A percentile compares a stretch with the other conserved stretches of the same genome.
Evolutionary conservation across 2,888 invertebrate species (phyloP).

Genomic region (Philereme vetulata): DNA sequence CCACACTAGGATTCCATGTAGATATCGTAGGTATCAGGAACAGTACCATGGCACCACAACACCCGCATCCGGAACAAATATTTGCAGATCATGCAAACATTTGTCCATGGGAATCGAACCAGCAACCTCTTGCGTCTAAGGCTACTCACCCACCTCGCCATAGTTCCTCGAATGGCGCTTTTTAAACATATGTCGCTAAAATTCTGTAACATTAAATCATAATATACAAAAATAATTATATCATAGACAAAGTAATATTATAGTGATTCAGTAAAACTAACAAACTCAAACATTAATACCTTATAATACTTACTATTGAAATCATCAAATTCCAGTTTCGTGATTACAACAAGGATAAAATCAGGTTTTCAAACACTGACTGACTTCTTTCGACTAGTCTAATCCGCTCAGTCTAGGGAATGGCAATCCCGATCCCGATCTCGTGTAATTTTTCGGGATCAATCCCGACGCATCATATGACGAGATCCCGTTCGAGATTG

Average conservation of each 20-base stretch:
- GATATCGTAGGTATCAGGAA: too few species aligned
- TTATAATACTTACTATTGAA: constrained; percentile 14
- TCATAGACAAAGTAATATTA: not conserved
- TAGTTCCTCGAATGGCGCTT: not conserved
- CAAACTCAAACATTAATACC: constrained; percentile 3
- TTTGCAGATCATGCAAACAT: not conserved
- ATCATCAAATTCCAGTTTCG: not conserved
- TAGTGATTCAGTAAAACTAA: not conserved
- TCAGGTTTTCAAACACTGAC: not conserved
- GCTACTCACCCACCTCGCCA: too few species aligned
- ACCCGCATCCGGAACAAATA: not conserved
- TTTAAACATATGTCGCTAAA: not conserved
- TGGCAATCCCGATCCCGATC: too few species aligned
- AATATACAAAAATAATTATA: not conserved
- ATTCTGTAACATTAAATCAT: not conserved
- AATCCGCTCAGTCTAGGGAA: constrained; percentile 12
- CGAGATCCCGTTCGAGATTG: too few species aligned
- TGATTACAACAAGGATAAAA: not conserved
- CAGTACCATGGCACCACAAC: too few species aligned
- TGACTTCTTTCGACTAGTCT: constrained; percentile 22
- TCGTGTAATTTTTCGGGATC: too few species aligned
- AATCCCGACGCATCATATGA: too few species aligned
- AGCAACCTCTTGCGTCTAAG: too few species aligned
- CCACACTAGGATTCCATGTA: too few species aligned
- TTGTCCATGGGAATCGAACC: not conserved